Evolutionary conservation across 2,797 vertebrate species (phyloP), one percentile per base, ranked within the genome.

Genomic region (Sebastes oblongus): DNA sequence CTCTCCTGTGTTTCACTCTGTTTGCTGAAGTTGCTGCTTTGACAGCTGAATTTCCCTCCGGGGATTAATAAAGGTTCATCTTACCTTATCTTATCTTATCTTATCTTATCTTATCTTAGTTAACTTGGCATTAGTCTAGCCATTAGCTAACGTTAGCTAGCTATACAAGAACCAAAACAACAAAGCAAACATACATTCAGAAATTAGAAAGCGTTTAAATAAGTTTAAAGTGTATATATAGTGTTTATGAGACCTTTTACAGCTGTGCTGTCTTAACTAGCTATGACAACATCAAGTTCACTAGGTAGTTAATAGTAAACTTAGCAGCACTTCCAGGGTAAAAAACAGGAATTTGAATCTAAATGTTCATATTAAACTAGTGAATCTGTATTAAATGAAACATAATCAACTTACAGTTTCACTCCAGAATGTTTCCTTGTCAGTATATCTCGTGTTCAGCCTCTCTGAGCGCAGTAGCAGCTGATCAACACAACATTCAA

Each of bases 391-490:
- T 32, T 16, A 8, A 36, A 32, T 1, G 6, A 16, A 20, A 34
- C 6, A 36, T 7, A 50, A n/a, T 7, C 1, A 14, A 27, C 69
- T 52, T 3, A 74, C 66, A 18, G 24, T 14, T 55, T 9, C 0
- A 34, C 22, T 54, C 42, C 30, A 9, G 4, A 36, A 25, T 22
- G 10, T 36, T 12, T 55, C 22, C 7, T 22, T n/a, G 0, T 13
- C 8, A 0, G 3, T 64, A 7, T 6, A 8, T 25, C 20, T 62
- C 16, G 2, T 6, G 6, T 13, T 10, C 22, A 14, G 29, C 6
- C 0, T 0, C 10, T 8, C 4, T 39, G 36, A 39, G 36, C 5
- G 0, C 36, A 36, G 36, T 13, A 36, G 0, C 39, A 42, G 39
- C 39, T 42, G 39, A 42, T n/a, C 7, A 10, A 8, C 39, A 7